Percentiles rank a stretch among this genome's conserved stretches.
Evolutionary conservation across 2,888 invertebrate genomes (phyloP).

Genomic region (Noctua janthe): DNA sequence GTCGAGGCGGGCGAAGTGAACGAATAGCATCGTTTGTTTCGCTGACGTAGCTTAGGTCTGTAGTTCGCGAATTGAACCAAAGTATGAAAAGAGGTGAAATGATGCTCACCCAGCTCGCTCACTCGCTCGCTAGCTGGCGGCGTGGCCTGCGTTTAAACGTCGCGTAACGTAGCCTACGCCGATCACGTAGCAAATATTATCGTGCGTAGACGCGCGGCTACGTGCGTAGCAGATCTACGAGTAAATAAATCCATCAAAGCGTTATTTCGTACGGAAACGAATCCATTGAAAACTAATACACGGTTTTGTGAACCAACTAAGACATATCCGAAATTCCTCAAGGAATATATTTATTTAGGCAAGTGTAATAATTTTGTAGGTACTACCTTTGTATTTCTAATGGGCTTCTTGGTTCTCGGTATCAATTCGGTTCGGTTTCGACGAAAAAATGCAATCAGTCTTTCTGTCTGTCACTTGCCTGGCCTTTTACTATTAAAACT

Average conservation of each 20-base stretch:
- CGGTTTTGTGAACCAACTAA: neutral
- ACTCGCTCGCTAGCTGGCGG: too few species aligned
- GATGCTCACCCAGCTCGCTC: too few species aligned
- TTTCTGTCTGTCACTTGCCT: neutral
- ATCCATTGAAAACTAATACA: neutral
- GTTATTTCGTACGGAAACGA: neutral
- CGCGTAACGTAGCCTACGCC: neutral
- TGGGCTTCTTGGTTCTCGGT: neutral
- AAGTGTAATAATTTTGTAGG: neutral
- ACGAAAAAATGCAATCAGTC: slow-evolving; percentile 11
- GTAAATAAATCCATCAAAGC: neutral
- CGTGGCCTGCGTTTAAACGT: neutral
- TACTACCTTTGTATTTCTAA: neutral
- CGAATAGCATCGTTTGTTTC: too few species aligned
- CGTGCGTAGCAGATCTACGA: slow-evolving; percentile 3
- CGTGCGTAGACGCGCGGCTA: neutral
- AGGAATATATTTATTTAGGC: neutral
- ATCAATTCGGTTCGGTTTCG: neutral
- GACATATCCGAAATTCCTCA: too few species aligned
- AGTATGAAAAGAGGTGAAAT: too few species aligned
- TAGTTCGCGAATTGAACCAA: too few species aligned
- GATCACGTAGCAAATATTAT: neutral
- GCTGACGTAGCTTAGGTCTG: too few species aligned
- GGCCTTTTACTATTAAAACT: slow-evolving; percentile 12
- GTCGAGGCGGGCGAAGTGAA: too few species aligned